phyloP scores from a whole-genome alignment of 2,888 invertebrate genomes.

The Leucania comma region DNA sequence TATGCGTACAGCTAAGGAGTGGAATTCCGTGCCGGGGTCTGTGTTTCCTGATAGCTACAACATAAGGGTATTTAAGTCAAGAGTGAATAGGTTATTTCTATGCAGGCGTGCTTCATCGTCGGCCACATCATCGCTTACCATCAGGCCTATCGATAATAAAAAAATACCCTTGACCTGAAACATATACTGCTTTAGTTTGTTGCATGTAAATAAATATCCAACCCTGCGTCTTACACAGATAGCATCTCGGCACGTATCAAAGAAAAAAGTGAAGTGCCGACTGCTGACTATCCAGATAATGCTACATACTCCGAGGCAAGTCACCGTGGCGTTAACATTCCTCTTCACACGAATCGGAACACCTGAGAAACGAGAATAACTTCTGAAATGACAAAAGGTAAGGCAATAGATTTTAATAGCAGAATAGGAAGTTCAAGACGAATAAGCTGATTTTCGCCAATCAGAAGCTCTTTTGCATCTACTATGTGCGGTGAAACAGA shows the following conservation, averaged over 20 bases:
- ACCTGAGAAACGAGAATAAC: neutral
- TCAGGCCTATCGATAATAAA: too few relatives aligned
- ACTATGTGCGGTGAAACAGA: too few relatives aligned
- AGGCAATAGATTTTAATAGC: neutral
- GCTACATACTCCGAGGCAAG: neutral
- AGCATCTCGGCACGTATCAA: constrained; percentile 17
- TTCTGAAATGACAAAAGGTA: too few relatives aligned
- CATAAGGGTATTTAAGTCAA: too few relatives aligned
- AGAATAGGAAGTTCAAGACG: neutral
- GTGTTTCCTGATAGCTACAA: too few relatives aligned
- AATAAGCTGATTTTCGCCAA: neutral
- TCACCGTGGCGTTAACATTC: constrained; percentile 13
- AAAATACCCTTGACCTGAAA: too few relatives aligned
- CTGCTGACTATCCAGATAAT: constrained; percentile 27
- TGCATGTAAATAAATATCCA: neutral
- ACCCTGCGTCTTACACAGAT: constrained; percentile 19
- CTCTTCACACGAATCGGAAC: constrained; percentile 1
- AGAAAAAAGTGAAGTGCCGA: constrained; percentile 19
- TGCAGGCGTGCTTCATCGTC: too few relatives aligned
- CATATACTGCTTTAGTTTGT: neutral
- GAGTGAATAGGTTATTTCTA: too few relatives aligned
- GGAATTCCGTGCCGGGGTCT: too few relatives aligned
- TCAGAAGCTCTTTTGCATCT: neutral
- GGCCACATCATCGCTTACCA: too few relatives aligned
- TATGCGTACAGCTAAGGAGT: too few relatives aligned